A percentile compares a stretch with the other conserved stretches of the same genome.
phyloP scores from a whole-genome alignment of 1,140 invertebrate genomes.

The Laodelphax striatellus region DNA sequence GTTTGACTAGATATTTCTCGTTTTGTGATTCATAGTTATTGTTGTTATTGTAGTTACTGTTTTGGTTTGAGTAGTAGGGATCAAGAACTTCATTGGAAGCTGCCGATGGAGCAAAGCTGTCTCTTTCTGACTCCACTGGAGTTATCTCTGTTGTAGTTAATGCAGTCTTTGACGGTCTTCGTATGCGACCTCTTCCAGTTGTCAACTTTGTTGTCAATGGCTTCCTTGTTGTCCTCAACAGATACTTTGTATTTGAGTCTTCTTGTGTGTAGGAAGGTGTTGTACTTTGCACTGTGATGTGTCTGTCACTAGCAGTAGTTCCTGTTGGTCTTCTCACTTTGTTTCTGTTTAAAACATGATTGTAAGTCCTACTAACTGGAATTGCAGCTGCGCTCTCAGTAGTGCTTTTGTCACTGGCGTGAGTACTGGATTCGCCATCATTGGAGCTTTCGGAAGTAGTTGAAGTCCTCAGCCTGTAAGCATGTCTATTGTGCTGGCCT shows the following conservation, averaged over 20 bases:
- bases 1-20: background rate
- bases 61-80: slow-evolving; percentile 4
- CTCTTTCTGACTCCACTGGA: slow-evolving; percentile 1
- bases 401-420: background rate
- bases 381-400: slow-evolving; percentile 4
- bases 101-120: slow-evolving; percentile 16
- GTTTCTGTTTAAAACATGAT: slow-evolving; percentile 13
- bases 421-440: background rate
- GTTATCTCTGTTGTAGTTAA: slow-evolving; percentile 14
- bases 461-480: background rate
- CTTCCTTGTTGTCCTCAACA: slow-evolving; percentile 14
- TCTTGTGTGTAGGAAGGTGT: slow-evolving; percentile 6
- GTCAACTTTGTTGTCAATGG: slow-evolving; percentile 13
- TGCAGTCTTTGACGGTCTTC: slow-evolving; percentile 18
- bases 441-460: background rate
- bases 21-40: background rate
- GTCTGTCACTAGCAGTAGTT: background rate
- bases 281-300: background rate
- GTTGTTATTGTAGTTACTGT: slow-evolving; percentile 2
- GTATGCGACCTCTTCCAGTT: slow-evolving; percentile 17
- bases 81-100: slow-evolving; percentile 15
- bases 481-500: background rate
- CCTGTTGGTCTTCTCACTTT: slow-evolving; percentile 2
- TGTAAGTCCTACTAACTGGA: slow-evolving; percentile 11
- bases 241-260: slow-evolving; percentile 12